Evolutionary conservation across 2,888 invertebrate species (phyloP), one percentile per base, ranked within the genome.

Genomic region (Drymonia ruficornis): DNA sequence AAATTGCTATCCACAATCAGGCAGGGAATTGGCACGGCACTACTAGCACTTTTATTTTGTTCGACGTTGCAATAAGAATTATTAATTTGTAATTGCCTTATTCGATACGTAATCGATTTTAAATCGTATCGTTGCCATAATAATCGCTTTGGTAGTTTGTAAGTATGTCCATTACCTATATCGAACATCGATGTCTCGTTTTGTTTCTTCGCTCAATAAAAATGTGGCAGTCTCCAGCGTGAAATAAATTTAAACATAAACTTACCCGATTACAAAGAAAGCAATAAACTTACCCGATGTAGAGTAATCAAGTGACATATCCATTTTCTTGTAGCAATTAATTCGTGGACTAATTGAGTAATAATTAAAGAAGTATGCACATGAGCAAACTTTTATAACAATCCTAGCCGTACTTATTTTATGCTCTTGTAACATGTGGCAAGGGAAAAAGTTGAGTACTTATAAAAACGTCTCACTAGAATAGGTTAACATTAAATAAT

Each of bases 1-100:
- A 84, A 83, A 85, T 86, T 83, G 80, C 76, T 70, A 70, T 76
- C 68, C 59, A 63, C 81, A 82, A 81, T 82, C 76, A 80, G 75
- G 67, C 67, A 66, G 63, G 55, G 71, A 71, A 79, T 78, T 76
- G 76, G 75, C 78, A 79, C 78, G 77, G n/a, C n/a, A 83, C 79
- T 74, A 74, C 65, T 64, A n/a, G 61, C 65, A 55, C 56, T 59
- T 67, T 70, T 72, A 74, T 81, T 79, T 78, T 72, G 72, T 77
- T 74, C 67, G 69, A 69, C 70, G 56, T 72, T 65, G 59, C 81
- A 78, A 81, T 80, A 77, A 78, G 74, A 78, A 78, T 77, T 78
- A 81, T 80, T 76, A 81, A 78, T 78, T 78, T 73, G 57, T 63
- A 53, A 68, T 68, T 56, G 57, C 66, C 64, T 55, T 66, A 59